Base-by-base conservation (phyloP, 2,113 vertebrate genomes). In the Trematocara macrostoma region DNA sequence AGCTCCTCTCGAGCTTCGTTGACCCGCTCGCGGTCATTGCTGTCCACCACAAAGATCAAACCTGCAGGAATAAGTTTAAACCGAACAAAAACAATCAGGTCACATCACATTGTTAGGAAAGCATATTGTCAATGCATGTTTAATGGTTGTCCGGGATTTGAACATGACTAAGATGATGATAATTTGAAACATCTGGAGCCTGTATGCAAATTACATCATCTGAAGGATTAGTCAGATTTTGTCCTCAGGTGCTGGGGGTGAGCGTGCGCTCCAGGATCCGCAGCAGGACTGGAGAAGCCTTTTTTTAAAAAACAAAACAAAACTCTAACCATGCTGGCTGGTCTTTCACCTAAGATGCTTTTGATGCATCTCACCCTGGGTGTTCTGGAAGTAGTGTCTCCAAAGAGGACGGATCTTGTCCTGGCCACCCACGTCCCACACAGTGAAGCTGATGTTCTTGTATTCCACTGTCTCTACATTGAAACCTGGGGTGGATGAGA, bases 321-420 rank as follows among this genome's bases (percentile, higher is more conserved):
- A 86, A 82, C 51, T 35, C 69, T 42, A 87, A 79, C 49, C 20
- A 31, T 78, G 53, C 81, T 2, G 11, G 81, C 23, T 11, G 23
- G 14, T 34, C 61, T 20, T 53, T 78, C 47, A 69, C 89, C 51
- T 14, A 42, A 64, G 34, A n/a, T 35, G 40, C 57, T 15, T 23
- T 23, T 61, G 29, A 31, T 23, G 6, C 4, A 15, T 11, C 93
- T 94, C 85, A 99, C 98, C 98, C 96, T 99, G 98, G 79, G 98
- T 99, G 94, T 99, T 99, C 95, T 99, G 98, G 93, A 99, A 99
- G 93, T 99, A 99, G 93, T 99, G 98, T 92, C 98, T 96, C 98
- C 98, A 99, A 86, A 99, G 96, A 88, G 98, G 98, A 57, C 98
- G 97, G 94, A 99, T 99, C 95, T 99, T 99, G 95, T 99, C 98